These are phyloP conservation scores for Pterophyllum scalare DNA, from an alignment of 2,113 vertebrate species.

Conservation along the genomic window DNA sequence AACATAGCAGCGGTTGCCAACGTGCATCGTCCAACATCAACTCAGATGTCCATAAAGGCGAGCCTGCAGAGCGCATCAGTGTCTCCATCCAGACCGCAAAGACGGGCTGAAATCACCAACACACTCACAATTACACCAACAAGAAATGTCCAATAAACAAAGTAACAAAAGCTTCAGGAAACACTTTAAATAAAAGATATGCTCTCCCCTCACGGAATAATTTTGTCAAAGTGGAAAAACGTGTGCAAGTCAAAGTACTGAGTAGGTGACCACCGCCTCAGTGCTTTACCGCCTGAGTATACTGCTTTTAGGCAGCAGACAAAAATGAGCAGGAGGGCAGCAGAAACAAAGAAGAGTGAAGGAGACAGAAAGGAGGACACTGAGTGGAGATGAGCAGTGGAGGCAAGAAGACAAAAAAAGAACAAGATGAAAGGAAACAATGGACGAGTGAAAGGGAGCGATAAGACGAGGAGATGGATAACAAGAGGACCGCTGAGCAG, in stretches of 20 bases:
- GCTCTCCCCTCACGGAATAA: too few species aligned
- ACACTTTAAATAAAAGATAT: too few species aligned
- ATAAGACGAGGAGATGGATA: neutral
- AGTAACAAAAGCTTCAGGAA: neutral
- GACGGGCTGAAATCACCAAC: neutral
- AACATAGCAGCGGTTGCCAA: neutral
- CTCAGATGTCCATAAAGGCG: too few species aligned
- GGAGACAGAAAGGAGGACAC: neutral
- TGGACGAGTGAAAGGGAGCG: neutral
- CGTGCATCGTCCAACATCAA: neutral
- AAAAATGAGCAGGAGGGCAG: neutral
- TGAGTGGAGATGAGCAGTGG: neutral
- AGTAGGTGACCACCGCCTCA: neutral
- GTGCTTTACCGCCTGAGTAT: neutral
- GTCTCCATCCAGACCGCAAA: neutral
- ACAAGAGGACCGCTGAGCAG: too few species aligned
- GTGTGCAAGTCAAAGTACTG: neutral
- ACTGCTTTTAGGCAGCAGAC: neutral
- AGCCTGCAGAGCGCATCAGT: neutral
- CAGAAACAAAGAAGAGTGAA: neutral
- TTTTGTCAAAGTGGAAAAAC: neutral
- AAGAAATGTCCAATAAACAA: fast-evolving
- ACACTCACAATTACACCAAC: neutral
- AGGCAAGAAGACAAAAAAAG: fast-evolving
- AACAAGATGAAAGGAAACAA: neutral